Evolutionary conservation across 2,113 vertebrate species (phyloP).

Genomic region (Corvus moneduloides): DNA sequence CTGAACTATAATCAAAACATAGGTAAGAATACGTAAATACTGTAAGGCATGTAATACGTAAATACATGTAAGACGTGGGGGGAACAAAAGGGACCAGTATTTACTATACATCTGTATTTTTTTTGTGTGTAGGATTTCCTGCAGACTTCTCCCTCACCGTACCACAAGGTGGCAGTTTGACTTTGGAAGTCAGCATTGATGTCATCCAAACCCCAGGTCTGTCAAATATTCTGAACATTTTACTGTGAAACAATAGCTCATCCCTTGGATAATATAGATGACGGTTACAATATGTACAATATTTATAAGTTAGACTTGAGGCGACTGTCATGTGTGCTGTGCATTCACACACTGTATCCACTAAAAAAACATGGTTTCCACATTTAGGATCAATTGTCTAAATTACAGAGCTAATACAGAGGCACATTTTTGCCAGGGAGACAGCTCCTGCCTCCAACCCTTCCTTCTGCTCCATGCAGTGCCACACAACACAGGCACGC

Average conservation of each 20-base stretch:
- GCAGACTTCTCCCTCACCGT: background rate
- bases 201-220: background rate
- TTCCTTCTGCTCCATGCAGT: background rate
- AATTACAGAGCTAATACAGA: background rate
- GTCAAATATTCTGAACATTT: background rate
- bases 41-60: background rate
- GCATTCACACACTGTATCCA: background rate
- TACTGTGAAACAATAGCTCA: background rate
- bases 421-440: background rate
- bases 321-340: background rate
- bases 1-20: background rate
- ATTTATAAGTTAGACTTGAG: background rate
- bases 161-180: constrained; percentile 61
- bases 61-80: background rate
- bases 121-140: background rate
- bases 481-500: background rate
- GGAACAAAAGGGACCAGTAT: background rate
- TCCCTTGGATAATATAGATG: background rate
- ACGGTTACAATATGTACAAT: background rate
- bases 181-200: constrained; percentile 1
- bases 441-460: background rate
- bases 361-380: background rate
- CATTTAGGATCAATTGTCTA: background rate
- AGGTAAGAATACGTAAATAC: background rate
- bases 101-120: background rate